Evolutionary conservation across 2,113 vertebrate species (phyloP).

Genomic region (Oenanthe melanoleuca): DNA sequence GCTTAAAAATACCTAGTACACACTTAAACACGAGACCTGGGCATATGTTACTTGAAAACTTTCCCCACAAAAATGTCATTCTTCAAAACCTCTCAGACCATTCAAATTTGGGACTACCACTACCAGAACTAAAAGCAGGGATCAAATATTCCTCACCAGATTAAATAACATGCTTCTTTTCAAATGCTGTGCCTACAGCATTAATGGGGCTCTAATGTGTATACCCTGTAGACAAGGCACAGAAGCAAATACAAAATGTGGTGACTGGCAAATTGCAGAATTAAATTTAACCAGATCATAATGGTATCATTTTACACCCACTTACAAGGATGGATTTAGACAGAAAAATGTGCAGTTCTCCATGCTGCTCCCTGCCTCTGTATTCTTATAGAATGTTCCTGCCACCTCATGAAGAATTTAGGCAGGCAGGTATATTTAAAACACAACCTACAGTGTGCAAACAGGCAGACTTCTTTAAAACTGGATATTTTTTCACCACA

Average conservation of each 20-base stretch:
- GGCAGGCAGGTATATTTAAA: background rate
- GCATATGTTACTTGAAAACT: constrained; percentile 14
- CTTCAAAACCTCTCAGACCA: constrained; percentile 9
- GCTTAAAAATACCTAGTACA: background rate
- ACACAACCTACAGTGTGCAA: background rate
- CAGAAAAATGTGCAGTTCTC: background rate
- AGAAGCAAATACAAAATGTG: constrained; percentile 12
- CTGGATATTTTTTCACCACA: background rate
- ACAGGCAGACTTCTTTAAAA: background rate
- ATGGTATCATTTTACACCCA: constrained; percentile 10
- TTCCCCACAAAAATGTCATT: constrained; percentile 39
- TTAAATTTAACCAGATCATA: constrained; percentile 36
- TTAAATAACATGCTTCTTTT: constrained; percentile 19
- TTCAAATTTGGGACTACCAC: background rate
- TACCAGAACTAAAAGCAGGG: constrained; percentile 4
- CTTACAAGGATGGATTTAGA: background rate
- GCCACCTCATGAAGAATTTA: background rate
- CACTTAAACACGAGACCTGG: background rate
- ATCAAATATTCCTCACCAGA: constrained; percentile 47
- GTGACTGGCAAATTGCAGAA: constrained; percentile 31
- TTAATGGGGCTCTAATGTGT: constrained; percentile 7
- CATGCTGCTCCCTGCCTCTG: background rate
- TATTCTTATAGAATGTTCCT: background rate
- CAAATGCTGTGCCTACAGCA: background rate
- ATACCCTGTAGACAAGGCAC: background rate